phyloP scores from a whole-genome alignment of 2,113 vertebrate species.

The Gambusia affinis region DNA sequence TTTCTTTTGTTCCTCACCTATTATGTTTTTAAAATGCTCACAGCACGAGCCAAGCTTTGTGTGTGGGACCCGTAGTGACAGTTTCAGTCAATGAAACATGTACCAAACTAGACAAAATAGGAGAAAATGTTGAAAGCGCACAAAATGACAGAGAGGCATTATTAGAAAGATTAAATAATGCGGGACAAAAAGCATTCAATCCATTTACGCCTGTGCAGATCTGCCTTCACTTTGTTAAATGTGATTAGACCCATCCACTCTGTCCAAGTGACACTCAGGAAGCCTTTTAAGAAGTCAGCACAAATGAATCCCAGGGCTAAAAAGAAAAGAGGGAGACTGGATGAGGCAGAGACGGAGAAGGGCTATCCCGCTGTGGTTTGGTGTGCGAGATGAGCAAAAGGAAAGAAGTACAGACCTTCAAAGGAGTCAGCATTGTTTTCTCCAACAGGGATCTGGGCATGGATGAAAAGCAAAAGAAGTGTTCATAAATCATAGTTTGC shows the following conservation, averaged over 20 bases:
- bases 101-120: conserved; percentile 28
- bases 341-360: conserved; percentile 4
- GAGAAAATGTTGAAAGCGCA: conserved; percentile 46
- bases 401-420: conserved; percentile 31
- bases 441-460: conserved; percentile 30
- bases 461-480: conserved; percentile 33
- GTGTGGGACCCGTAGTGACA: neutral
- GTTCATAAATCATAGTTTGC: conserved; percentile 63
- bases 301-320: conserved; percentile 54
- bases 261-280: conserved; percentile 54
- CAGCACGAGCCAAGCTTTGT: neutral
- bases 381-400: conserved; percentile 14
- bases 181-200: conserved; percentile 23
- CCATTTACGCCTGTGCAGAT: conserved; percentile 58
- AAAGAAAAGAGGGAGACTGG: neutral
- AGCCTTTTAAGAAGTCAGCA: conserved; percentile 68
- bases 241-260: conserved; percentile 61
- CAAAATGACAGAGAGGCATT: conserved; percentile 46
- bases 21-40: neutral
- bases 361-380: conserved; percentile 19
- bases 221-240: conserved; percentile 63
- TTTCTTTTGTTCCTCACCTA: neutral
- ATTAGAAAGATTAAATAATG: conserved; percentile 46
- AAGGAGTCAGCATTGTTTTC: conserved; percentile 57
- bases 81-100: conserved; percentile 19